Evolutionary conservation across 2,113 vertebrate genomes (phyloP).

Genomic region (Osmerus eperlanus): DNA sequence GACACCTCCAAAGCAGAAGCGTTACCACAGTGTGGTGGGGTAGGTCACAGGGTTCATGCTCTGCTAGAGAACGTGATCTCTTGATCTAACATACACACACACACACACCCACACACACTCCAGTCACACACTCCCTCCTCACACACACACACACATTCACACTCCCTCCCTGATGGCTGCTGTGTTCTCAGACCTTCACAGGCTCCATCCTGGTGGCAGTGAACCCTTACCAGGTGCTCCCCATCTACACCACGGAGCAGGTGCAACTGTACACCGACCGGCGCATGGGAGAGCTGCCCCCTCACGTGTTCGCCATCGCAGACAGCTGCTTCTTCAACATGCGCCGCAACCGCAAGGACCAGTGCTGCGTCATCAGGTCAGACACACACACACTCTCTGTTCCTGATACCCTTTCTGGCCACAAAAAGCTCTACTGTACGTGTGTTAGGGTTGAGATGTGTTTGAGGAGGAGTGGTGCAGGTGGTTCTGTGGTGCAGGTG

Average conservation of each 20-base stretch:
- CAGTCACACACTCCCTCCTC: not conserved
- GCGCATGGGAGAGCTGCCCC: slow-evolving; percentile 86
- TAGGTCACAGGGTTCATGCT: not conserved
- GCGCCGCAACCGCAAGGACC: slow-evolving; percentile 81
- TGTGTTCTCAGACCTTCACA: slow-evolving; percentile 83
- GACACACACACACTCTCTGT: not conserved
- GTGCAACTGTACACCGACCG: slow-evolving; percentile 82
- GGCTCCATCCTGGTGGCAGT: slow-evolving; percentile 95
- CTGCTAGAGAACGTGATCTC: not conserved
- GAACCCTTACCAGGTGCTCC: slow-evolving; percentile 93
- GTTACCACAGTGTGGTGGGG: not conserved
- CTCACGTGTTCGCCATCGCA: slow-evolving; percentile 91
- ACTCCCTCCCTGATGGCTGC: not conserved
- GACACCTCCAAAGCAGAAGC: not conserved
- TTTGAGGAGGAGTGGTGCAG: too few species aligned
- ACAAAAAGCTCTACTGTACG: too few species aligned
- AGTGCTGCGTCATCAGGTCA: slow-evolving; percentile 97
- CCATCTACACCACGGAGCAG: slow-evolving; percentile 87
- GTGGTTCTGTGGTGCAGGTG: too few species aligned
- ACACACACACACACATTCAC: not conserved
- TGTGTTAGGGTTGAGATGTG: too few species aligned
- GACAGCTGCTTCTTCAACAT: slow-evolving; percentile 95
- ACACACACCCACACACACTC: slow-evolving; percentile 3
- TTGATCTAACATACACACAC: slow-evolving; percentile 4
- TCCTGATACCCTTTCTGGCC: too few species aligned